Evolutionary conservation across 2,797 vertebrate genomes (phyloP).

Genomic region (Monodelphis domestica): DNA sequence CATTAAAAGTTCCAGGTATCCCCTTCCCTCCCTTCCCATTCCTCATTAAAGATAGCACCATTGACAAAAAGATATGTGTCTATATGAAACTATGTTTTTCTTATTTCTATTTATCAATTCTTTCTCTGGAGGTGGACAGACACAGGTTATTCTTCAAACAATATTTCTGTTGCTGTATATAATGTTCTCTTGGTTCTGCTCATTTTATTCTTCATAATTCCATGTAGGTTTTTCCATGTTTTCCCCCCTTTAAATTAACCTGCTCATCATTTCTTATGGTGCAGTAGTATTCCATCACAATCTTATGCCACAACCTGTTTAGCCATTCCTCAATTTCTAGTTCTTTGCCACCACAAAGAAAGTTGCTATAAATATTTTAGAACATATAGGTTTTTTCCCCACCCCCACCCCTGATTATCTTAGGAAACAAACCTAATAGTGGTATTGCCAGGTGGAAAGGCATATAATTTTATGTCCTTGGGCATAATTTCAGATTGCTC

Average conservation of each 20-base stretch:
- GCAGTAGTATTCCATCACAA: neutral
- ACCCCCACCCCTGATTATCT: too few relatives aligned
- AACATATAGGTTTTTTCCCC: too few relatives aligned
- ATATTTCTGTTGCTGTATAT: neutral
- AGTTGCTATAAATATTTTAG: neutral
- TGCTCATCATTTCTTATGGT: neutral
- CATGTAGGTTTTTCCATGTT: neutral
- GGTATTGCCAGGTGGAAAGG: too few relatives aligned
- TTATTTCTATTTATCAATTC: too few relatives aligned
- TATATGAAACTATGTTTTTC: too few relatives aligned
- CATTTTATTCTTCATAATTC: neutral
- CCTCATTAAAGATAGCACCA: too few relatives aligned
- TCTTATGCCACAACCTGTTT: neutral
- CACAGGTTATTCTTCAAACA: neutral
- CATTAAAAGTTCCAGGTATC: too few relatives aligned
- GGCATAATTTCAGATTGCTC: neutral
- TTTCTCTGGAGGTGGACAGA: too few relatives aligned
- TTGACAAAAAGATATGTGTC: too few relatives aligned
- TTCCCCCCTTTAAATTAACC: neutral
- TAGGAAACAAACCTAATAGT: too few relatives aligned
- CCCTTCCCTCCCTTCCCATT: too few relatives aligned
- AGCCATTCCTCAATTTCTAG: neutral
- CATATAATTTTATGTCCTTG: too few relatives aligned
- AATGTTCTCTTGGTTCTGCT: neutral
- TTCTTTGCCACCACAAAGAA: neutral